Evolutionary conservation across 2,888 invertebrate species (phyloP).

Genomic region (Molanna angustata): DNA sequence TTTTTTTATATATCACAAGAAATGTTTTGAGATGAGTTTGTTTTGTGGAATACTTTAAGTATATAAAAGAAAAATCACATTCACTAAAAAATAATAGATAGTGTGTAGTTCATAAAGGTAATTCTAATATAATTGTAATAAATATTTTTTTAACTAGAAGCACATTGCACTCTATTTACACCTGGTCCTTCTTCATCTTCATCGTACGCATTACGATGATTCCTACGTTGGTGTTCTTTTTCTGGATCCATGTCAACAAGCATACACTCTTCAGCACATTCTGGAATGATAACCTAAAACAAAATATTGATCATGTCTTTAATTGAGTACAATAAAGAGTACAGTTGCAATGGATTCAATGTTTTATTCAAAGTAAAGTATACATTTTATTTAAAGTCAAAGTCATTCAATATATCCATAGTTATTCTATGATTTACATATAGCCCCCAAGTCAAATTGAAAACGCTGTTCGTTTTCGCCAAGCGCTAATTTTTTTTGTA

Average conservation of each 20-base stretch:
- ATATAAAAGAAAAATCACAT: constrained; percentile 29
- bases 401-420: too few species aligned
- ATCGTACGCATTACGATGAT: constrained; percentile 70
- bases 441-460: too few species aligned
- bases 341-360: too few species aligned
- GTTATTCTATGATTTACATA: too few species aligned
- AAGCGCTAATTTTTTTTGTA: too few species aligned
- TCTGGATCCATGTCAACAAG: constrained; percentile 77
- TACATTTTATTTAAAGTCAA: too few species aligned
- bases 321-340: too few species aligned
- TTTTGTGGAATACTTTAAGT: constrained; percentile 22
- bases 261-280: constrained; percentile 71
- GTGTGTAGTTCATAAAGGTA: constrained; percentile 8
- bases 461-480: too few species aligned
- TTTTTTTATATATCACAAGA: constrained; percentile 6
- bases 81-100: constrained; percentile 24
- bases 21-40: background rate
- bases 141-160: constrained; percentile 60
- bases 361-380: too few species aligned
- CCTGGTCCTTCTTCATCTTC: constrained; percentile 73
- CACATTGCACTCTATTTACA: constrained; percentile 74
- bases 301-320: too few species aligned
- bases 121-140: constrained; percentile 9
- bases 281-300: constrained; percentile 61
- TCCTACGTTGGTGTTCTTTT: constrained; percentile 64